phyloP scores from a whole-genome alignment of 1,140 invertebrate species.

The Drosophila setifemur region DNA sequence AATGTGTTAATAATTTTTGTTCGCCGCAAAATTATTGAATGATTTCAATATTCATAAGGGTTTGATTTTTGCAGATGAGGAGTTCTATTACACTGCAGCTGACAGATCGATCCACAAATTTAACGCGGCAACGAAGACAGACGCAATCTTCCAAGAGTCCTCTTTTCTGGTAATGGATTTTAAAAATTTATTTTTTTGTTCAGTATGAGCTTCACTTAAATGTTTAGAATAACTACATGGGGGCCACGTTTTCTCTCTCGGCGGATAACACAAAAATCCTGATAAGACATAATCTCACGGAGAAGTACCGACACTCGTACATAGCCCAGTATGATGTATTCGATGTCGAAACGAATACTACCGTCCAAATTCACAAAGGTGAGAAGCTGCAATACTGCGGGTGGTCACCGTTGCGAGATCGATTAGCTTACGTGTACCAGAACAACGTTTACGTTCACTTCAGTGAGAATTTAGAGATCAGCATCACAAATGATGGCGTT shows the following conservation, averaged over 20 bases:
- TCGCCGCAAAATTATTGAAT: not conserved
- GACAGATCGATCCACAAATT: constrained; percentile 83
- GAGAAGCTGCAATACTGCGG: constrained; percentile 86
- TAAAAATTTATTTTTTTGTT: too few species aligned
- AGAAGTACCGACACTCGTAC: constrained; percentile 72
- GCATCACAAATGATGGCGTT: constrained; percentile 85
- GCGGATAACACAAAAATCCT: constrained; percentile 71
- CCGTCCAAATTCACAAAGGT: constrained; percentile 83
- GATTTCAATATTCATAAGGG: not conserved
- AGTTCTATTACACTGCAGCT: constrained; percentile 81
- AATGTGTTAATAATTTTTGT: not conserved
- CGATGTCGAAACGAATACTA: constrained; percentile 68
- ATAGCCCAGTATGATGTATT: constrained; percentile 78
- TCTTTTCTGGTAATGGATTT: constrained; percentile 81
- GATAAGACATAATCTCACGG: constrained; percentile 65
- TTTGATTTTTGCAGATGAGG: constrained; percentile 81
- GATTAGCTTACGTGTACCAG: constrained; percentile 88
- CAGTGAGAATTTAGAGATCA: constrained; percentile 81
- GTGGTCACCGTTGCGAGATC: constrained; percentile 89
- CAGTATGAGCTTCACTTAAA: too few species aligned
- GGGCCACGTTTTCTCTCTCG: constrained; percentile 61
- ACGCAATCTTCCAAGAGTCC: constrained; percentile 71
- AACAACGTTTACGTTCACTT: constrained; percentile 88
- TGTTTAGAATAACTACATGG: constrained; percentile 57
- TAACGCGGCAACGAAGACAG: constrained; percentile 82